These are phyloP conservation scores for Stratiolaelaps scimitus DNA, from an alignment of 1,140 invertebrate genomes.

Conservation along the genomic window DNA sequence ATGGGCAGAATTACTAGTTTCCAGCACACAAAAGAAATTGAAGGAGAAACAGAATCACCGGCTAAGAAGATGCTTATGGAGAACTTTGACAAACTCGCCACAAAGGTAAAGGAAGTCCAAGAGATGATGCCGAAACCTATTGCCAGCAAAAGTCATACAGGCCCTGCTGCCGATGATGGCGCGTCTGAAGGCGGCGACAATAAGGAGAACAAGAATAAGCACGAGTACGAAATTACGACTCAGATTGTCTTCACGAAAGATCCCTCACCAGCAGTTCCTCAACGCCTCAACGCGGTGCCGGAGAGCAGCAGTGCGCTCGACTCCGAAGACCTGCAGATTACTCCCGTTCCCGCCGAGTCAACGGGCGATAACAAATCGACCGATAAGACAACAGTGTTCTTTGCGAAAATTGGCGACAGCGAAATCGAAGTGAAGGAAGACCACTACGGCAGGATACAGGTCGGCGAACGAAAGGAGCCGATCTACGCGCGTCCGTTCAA, in stretches of 20 bases:
- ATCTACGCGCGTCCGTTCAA: slow-evolving; percentile 17
- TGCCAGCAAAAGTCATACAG: not conserved
- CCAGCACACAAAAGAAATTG: slow-evolving; percentile 18
- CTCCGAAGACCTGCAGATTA: slow-evolving; percentile 11
- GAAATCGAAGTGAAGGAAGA: slow-evolving; percentile 25
- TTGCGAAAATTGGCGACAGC: slow-evolving; percentile 23
- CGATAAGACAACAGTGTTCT: not conserved
- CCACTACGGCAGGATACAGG: slow-evolving; percentile 24
- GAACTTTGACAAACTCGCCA: not conserved
- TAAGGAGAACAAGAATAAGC: not conserved
- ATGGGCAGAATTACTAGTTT: slow-evolving; percentile 26
- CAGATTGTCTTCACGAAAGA: not conserved
- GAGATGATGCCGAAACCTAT: slow-evolving; percentile 20
- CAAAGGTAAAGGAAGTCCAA: slow-evolving; percentile 18
- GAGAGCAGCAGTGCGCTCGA: not conserved
- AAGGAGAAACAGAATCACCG: slow-evolving; percentile 10
- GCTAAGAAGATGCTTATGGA: slow-evolving; percentile 18
- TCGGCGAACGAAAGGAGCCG: slow-evolving; percentile 18
- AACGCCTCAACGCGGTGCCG: not conserved
- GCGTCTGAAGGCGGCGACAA: too few species aligned
- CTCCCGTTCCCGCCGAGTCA: slow-evolving; percentile 3
- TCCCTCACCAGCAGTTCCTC: not conserved
- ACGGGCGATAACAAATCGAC: not conserved
- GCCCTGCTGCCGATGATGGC: not conserved
- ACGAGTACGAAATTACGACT: slow-evolving; percentile 15